Conservation (phyloP, 2,797 vertebrate genomes). For the Cossypha caffra region DNA sequence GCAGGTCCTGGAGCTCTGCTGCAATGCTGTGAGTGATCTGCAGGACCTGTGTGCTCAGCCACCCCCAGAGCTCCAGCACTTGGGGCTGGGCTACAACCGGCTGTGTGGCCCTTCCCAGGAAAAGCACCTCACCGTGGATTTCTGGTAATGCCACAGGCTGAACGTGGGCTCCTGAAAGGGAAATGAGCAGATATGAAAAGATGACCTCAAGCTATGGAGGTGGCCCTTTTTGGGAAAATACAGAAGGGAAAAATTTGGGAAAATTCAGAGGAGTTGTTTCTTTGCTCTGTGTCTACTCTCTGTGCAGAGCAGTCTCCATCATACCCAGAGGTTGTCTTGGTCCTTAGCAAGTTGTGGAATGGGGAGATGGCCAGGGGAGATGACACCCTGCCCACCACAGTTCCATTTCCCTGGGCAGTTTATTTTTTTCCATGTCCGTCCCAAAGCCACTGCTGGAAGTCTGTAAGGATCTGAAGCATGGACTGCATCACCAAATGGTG, state of each 20-base stretch:
- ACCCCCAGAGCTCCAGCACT: conserved; percentile 77
- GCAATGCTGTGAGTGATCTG: conserved; percentile 78
- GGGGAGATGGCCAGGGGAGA: background rate
- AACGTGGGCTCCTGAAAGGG: background rate
- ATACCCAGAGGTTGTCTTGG: background rate
- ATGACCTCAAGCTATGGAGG: background rate
- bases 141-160: conserved; percentile 76
- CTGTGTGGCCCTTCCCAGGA: conserved; percentile 72
- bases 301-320: background rate
- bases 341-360: background rate
- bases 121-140: conserved; percentile 61
- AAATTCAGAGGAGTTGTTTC: background rate
- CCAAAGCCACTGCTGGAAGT: background rate
- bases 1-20: conserved; percentile 87
- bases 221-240: background rate
- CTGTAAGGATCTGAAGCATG: background rate
- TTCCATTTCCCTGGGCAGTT: background rate
- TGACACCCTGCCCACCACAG: background rate
- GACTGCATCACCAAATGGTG: background rate
- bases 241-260: background rate
- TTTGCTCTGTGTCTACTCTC: background rate
- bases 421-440: background rate
- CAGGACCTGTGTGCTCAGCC: conserved; percentile 66
- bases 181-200: background rate
- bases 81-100: conserved; percentile 83